Evolutionary conservation across 2,888 invertebrate species (phyloP).

Genomic region (Conus canariensis): DNA sequence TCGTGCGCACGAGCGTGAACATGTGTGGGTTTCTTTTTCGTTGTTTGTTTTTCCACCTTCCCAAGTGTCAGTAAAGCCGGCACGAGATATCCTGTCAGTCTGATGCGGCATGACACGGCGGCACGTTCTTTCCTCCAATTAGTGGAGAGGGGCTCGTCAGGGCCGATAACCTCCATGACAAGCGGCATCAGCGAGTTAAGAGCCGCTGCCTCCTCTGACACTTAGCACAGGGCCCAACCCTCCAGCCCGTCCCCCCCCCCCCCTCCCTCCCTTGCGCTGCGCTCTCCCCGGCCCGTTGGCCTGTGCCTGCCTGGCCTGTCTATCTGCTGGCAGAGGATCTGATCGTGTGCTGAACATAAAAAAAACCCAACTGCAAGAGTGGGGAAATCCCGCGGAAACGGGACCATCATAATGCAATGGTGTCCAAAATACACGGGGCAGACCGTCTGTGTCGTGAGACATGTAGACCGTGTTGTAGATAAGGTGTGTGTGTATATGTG

Average conservation of each 20-base stretch:
- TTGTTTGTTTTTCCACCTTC: no score
- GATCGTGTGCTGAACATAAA: no score
- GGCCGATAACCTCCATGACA: conserved; percentile 19
- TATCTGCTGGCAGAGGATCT: no score
- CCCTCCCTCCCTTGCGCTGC: neutral
- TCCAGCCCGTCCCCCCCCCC: neutral
- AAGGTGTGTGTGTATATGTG: no score
- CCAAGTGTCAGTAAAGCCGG: neutral
- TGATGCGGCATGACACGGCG: neutral
- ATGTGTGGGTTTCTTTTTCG: neutral
- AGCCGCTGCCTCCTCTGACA: neutral
- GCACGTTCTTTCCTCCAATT: conserved; percentile 19
- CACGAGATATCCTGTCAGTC: neutral
- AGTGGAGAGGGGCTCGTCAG: conserved; percentile 15
- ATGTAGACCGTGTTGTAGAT: no score
- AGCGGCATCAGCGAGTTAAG: neutral
- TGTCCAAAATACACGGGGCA: no score
- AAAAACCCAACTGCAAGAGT: no score
- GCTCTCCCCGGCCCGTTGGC: no score
- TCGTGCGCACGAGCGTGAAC: neutral
- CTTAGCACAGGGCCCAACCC: neutral
- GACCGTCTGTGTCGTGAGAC: no score
- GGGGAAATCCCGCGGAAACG: no score
- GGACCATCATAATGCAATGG: no score
- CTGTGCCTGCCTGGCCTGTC: no score